phyloP scores from a whole-genome alignment of 2,888 invertebrate species.

The Diplolepis rosae region DNA sequence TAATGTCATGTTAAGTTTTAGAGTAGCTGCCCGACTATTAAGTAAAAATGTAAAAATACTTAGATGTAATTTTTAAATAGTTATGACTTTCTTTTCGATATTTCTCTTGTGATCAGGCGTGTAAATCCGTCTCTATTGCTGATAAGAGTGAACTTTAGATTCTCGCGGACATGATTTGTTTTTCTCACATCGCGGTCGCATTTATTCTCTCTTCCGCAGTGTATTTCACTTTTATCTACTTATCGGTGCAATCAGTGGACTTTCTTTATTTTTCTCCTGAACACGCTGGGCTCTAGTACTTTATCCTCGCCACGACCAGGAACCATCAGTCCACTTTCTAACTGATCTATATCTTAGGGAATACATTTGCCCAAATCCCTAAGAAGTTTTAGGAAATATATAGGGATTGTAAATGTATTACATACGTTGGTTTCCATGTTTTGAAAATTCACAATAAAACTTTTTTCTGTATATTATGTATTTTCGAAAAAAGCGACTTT shows the following conservation, averaged over 20 bases:
- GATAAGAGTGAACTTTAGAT: constrained; percentile 7
- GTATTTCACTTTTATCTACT: constrained; percentile 31
- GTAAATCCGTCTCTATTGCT: background rate
- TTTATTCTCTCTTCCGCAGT: constrained; percentile 23
- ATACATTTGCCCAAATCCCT: constrained; percentile 1
- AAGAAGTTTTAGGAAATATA: background rate
- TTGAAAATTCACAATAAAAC: background rate
- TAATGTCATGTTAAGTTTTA: too few species aligned
- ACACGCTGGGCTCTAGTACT: constrained; percentile 3
- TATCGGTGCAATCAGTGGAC: constrained; percentile 18
- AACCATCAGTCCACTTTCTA: constrained; percentile 7
- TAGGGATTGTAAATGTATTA: constrained; percentile 2
- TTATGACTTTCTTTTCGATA: too few species aligned
- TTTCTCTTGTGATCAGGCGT: background rate
- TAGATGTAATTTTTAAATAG: too few species aligned
- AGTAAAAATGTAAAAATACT: too few species aligned
- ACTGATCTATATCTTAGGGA: background rate
- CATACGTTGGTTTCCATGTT: too few species aligned
- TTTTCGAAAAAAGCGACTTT: too few species aligned
- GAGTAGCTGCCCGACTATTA: too few species aligned
- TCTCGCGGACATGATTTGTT: constrained; percentile 20
- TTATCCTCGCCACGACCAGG: constrained; percentile 4
- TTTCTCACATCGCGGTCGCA: background rate
- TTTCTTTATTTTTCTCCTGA: constrained; percentile 21
- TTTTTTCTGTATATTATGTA: too few species aligned